These are phyloP conservation scores for Escarpia spicata DNA, from an alignment of 2,888 invertebrate genomes.

Conservation along the genomic window DNA sequence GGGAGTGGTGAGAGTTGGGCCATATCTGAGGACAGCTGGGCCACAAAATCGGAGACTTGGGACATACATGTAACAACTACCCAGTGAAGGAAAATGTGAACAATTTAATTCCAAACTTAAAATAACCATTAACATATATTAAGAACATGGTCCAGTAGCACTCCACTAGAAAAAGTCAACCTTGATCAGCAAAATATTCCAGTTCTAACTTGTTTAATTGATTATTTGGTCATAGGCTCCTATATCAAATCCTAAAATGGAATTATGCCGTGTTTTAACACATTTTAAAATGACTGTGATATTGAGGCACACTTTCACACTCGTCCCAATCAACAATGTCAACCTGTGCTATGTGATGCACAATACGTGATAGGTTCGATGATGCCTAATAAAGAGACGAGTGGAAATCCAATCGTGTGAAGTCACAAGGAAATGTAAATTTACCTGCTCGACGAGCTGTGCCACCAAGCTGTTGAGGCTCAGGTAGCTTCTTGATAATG, in stretches of 20 bases:
- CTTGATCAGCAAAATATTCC: constrained; percentile 25
- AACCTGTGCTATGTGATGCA: constrained; percentile 24
- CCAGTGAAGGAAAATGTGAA: too few species aligned
- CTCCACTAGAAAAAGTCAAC: constrained; percentile 20
- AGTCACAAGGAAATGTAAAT: constrained; percentile 22
- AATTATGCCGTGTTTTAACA: constrained; percentile 19
- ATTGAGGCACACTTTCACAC: constrained; percentile 23
- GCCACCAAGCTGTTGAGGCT: constrained; percentile 19
- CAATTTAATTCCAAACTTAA: constrained; percentile 22
- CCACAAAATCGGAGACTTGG: too few species aligned
- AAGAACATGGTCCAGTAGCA: neutral
- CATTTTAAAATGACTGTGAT: constrained; percentile 20
- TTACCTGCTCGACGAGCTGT: constrained; percentile 20
- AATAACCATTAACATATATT: constrained; percentile 8
- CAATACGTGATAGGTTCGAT: constrained; percentile 19
- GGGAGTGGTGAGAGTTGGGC: too few species aligned
- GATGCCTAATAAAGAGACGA: constrained; percentile 20
- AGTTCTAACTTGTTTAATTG: constrained; percentile 14
- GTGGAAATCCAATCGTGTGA: constrained; percentile 23
- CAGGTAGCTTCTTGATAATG: constrained; percentile 22
- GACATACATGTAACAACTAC: too few species aligned
- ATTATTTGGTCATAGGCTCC: constrained; percentile 20
- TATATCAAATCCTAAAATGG: constrained; percentile 18
- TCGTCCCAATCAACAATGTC: constrained; percentile 13
- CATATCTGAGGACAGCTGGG: too few species aligned